Conservation (phyloP, 2,113 vertebrate species). For the Centropristis striata region DNA sequence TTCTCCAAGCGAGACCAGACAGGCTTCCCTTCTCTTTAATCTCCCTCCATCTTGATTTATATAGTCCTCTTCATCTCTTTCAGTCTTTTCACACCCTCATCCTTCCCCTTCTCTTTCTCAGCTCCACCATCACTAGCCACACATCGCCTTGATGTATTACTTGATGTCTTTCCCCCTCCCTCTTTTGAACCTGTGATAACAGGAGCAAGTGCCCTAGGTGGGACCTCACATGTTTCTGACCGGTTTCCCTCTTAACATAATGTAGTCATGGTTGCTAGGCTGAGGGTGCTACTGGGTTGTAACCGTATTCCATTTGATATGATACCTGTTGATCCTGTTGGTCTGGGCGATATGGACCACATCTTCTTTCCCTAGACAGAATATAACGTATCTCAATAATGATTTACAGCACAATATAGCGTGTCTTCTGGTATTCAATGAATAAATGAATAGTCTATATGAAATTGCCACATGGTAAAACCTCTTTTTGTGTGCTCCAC, state of each 20-base stretch:
- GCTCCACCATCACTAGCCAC: conserved; percentile 38
- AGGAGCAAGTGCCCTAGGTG: conserved; percentile 40
- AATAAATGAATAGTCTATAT: too few species aligned
- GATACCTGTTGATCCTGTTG: background rate
- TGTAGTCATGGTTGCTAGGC: background rate
- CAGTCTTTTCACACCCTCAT: conserved; percentile 48
- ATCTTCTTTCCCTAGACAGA: too few species aligned
- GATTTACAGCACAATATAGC: too few species aligned
- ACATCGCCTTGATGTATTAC: conserved; percentile 56
- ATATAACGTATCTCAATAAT: too few species aligned
- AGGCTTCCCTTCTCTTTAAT: conserved; percentile 68
- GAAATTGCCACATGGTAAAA: too few species aligned
- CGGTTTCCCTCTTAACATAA: conserved; percentile 23
- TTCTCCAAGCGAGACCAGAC: conserved; percentile 59
- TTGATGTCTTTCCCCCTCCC: conserved; percentile 47
- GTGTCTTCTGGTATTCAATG: too few species aligned
- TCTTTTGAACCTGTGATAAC: conserved; percentile 45
- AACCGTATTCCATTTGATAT: background rate
- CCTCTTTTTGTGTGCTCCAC: too few species aligned
- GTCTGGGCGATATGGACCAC: too few species aligned
- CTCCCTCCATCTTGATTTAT: conserved; percentile 73
- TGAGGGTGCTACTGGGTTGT: background rate
- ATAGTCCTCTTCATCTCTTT: conserved; percentile 73
- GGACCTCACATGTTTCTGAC: conserved; percentile 25
- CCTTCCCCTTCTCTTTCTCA: conserved; percentile 30